Percentiles rank a stretch among this genome's conserved stretches.
These are phyloP conservation scores for Ptilorrhoa leucosticta DNA, from an alignment of 2,113 vertebrate species.

Conservation along the genomic window DNA sequence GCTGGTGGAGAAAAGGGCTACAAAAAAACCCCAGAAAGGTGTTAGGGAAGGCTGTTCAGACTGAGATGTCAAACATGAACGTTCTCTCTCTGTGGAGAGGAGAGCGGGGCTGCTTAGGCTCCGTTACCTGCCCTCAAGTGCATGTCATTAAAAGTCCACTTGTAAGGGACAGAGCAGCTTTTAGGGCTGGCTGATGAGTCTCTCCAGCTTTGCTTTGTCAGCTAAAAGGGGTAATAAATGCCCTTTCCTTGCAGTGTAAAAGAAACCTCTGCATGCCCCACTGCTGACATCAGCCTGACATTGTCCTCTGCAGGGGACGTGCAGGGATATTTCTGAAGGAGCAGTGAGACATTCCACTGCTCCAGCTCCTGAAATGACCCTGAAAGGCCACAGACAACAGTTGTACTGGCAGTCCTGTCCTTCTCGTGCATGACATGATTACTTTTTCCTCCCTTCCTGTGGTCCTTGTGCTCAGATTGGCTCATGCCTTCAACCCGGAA, in stretches of 20 bases:
- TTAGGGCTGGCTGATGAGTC: not conserved
- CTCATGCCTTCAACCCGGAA: not conserved
- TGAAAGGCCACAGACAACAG: not conserved
- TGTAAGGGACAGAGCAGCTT: not conserved
- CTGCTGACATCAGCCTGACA: slow-evolving; percentile 47
- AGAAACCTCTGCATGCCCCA: not conserved
- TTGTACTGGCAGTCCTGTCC: not conserved
- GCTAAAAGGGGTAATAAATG: slow-evolving; percentile 44
- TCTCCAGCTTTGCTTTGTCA: slow-evolving; percentile 32
- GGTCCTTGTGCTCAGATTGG: not conserved
- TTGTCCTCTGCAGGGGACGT: slow-evolving; percentile 19
- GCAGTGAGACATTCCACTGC: slow-evolving; percentile 29
- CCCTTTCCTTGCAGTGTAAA: slow-evolving; percentile 37
- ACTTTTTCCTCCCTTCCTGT: not conserved
- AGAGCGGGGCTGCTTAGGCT: not conserved
- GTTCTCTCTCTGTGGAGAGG: not conserved
- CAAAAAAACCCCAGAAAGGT: not conserved
- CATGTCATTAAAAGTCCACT: not conserved
- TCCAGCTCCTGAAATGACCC: slow-evolving; percentile 7
- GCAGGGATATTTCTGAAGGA: slow-evolving; percentile 51
- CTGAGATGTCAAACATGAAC: not conserved
- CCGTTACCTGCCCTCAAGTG: not conserved
- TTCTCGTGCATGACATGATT: not conserved
- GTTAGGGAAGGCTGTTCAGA: not conserved
- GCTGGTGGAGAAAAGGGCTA: not conserved